phyloP scores from a whole-genome alignment of 2,797 vertebrate genomes.

The Cyprinella venusta region DNA sequence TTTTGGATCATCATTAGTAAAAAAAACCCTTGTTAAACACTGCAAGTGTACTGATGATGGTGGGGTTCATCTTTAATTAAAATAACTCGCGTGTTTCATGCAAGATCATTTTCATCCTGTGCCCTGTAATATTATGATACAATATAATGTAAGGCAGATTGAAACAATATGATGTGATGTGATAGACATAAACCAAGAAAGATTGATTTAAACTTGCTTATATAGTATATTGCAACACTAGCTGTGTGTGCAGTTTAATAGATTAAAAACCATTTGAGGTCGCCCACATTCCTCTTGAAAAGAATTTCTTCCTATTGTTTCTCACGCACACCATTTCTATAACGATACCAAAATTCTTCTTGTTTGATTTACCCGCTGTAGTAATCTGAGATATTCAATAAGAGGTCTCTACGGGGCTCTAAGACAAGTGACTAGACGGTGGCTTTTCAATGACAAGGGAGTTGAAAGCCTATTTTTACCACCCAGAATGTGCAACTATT shows the following conservation, averaged over 20 bases:
- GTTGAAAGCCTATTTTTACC: conserved; percentile 13
- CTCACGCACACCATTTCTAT: conserved; percentile 17
- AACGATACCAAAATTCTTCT: conserved; percentile 10
- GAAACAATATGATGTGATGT: background rate
- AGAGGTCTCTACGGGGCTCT: conserved; percentile 17
- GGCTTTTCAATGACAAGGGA: conserved; percentile 38
- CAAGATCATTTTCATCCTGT: background rate
- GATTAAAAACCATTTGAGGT: background rate
- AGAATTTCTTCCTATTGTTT: background rate
- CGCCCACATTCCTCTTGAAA: background rate
- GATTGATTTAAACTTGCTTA: background rate
- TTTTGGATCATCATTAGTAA: background rate
- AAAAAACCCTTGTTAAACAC: background rate
- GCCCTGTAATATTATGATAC: background rate
- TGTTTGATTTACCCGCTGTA: conserved; percentile 41
- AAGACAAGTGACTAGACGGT: conserved; percentile 26
- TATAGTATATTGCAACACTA: background rate
- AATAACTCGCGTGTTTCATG: background rate
- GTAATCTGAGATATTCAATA: conserved; percentile 38
- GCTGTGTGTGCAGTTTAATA: background rate
- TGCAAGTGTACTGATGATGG: background rate
- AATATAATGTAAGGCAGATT: background rate
- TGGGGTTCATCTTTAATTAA: background rate
- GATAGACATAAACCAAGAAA: background rate
- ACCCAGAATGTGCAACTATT: conserved; percentile 8